These are phyloP conservation scores for Caradrina kadenii DNA, from an alignment of 2,888 invertebrate genomes.

Conservation along the genomic window DNA sequence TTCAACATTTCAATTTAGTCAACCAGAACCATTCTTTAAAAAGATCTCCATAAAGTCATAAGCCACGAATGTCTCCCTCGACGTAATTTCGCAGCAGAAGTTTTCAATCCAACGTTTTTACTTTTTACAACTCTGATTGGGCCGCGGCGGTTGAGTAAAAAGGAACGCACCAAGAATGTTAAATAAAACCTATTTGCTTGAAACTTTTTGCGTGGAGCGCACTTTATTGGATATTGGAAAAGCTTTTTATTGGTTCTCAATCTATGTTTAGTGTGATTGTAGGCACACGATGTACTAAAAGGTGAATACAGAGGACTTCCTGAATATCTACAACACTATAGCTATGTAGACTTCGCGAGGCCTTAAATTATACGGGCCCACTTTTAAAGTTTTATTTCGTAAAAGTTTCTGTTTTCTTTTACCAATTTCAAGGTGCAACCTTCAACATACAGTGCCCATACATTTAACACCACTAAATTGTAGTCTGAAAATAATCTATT, in stretches of 20 bases:
- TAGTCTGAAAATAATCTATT: too few species aligned
- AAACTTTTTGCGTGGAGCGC: conserved; percentile 61
- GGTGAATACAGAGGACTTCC: conserved; percentile 14
- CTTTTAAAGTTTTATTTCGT: neutral
- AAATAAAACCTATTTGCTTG: conserved; percentile 70
- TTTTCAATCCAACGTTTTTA: conserved; percentile 61
- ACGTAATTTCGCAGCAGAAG: conserved; percentile 34
- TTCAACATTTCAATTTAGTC: too few species aligned
- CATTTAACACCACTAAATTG: too few species aligned
- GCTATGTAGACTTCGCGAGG: neutral
- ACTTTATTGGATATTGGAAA: conserved; percentile 74
- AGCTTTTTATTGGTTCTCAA: conserved; percentile 73
- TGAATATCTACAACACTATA: neutral
- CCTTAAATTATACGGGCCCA: neutral
- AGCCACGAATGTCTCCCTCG: conserved; percentile 6
- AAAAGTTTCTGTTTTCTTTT: neutral
- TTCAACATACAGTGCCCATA: too few species aligned
- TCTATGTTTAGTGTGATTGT: conserved; percentile 69
- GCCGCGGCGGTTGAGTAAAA: conserved; percentile 64
- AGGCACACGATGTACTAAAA: conserved; percentile 35
- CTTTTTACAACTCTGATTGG: conserved; percentile 76
- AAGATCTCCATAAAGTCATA: conserved; percentile 7
- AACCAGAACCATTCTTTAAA: neutral
- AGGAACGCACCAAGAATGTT: conserved; percentile 76
- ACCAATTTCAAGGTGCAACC: neutral